These are phyloP conservation scores for Fundulus diaphanus DNA, from an alignment of 2,797 vertebrate species.

Conservation along the genomic window DNA sequence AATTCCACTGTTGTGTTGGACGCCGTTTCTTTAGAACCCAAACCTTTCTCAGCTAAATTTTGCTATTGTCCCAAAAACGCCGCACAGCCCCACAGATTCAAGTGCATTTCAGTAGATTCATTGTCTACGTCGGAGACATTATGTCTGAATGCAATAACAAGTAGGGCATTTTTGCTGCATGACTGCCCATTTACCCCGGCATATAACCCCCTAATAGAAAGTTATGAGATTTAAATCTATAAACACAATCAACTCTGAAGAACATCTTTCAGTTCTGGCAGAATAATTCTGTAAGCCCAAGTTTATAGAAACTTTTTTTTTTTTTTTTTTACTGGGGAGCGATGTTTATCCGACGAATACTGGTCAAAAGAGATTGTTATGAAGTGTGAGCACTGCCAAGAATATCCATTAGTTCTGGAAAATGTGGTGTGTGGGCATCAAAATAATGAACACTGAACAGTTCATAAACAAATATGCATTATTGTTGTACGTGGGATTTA, in stretches of 20 bases:
- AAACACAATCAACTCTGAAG: background rate
- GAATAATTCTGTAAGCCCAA: background rate
- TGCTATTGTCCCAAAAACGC: background rate
- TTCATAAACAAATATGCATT: background rate
- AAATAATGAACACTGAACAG: background rate
- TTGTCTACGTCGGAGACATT: background rate
- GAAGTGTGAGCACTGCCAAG: background rate
- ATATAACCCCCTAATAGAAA: background rate
- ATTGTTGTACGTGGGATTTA: background rate
- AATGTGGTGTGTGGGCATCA: background rate
- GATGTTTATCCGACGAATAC: background rate
- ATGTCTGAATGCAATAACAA: conserved; percentile 4
- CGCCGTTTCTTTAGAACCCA: background rate
- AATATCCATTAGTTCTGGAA: background rate
- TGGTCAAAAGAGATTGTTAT: background rate
- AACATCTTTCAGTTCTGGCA: background rate
- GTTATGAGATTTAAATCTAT: background rate
- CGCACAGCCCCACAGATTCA: background rate
- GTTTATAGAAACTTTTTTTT: too few species aligned
- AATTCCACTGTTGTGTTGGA: background rate
- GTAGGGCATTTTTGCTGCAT: conserved; percentile 71
- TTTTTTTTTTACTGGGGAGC: too few species aligned
- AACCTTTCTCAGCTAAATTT: background rate
- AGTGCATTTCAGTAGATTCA: background rate
- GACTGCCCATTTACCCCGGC: conserved; percentile 52